These are phyloP conservation scores for Corynorhinus townsendii DNA, from an alignment of 2,113 vertebrate species.

Conservation along the genomic window DNA sequence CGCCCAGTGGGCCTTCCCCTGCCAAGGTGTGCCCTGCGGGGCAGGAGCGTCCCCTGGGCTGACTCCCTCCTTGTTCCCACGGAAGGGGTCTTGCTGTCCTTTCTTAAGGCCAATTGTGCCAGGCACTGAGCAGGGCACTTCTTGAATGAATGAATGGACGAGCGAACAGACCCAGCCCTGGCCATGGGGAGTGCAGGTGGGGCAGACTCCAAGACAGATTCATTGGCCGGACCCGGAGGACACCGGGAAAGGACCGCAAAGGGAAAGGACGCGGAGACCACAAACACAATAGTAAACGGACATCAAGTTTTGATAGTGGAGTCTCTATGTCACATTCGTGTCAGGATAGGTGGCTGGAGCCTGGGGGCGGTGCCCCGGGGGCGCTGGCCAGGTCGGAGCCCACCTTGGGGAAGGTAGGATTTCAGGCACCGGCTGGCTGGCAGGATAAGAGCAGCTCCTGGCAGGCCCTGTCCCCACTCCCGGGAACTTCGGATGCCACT, in stretches of 20 bases:
- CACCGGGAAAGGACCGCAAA: neutral
- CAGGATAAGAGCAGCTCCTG: neutral
- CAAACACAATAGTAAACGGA: neutral
- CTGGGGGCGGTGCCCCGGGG: neutral
- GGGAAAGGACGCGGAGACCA: neutral
- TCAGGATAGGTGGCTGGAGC: neutral
- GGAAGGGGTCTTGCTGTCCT: neutral
- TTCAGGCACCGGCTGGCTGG: neutral
- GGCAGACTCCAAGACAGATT: neutral
- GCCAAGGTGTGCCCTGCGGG: neutral
- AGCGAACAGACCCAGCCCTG: neutral
- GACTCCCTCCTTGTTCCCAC: neutral
- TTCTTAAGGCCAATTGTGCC: neutral
- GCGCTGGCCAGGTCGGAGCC: neutral
- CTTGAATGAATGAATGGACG: neutral
- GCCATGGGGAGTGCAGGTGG: neutral
- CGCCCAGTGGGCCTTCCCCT: no score
- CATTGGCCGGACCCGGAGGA: neutral
- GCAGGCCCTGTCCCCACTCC: fast-evolving
- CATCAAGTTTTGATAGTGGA: neutral
- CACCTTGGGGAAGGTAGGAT: neutral
- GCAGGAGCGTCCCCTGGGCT: neutral
- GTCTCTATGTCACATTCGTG: neutral
- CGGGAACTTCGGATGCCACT: fast-evolving
- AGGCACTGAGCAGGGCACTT: neutral